A percentile compares a stretch with the other conserved stretches of the same genome.
phyloP scores from a whole-genome alignment of 1,140 invertebrate genomes.

The Homarus americanus region DNA sequence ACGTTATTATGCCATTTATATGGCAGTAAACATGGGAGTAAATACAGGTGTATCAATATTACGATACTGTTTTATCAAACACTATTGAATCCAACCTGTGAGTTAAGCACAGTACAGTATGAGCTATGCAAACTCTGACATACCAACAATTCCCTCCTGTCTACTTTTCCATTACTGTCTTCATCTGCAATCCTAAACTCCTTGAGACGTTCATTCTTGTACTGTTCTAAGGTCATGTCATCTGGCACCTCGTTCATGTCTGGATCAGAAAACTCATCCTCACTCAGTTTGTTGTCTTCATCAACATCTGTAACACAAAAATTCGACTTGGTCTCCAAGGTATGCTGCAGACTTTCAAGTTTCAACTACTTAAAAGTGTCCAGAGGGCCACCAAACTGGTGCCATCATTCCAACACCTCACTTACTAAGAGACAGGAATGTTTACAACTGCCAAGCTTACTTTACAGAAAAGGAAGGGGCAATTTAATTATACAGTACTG shows the following conservation, averaged over 20 bases:
- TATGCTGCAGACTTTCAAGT: too few relatives aligned
- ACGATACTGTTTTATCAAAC: too few relatives aligned
- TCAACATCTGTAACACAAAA: conserved; percentile 45
- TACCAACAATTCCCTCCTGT: conserved; percentile 56
- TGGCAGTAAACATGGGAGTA: neutral
- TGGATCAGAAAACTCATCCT: conserved; percentile 55
- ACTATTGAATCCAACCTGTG: too few relatives aligned
- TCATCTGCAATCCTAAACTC: conserved; percentile 57
- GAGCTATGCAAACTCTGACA: neutral
- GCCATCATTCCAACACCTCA: too few relatives aligned
- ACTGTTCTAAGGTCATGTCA: conserved; percentile 38
- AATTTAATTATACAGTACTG: too few relatives aligned
- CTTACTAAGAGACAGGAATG: too few relatives aligned
- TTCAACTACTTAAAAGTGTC: too few relatives aligned
- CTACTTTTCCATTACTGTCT: conserved; percentile 47
- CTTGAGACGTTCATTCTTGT: conserved; percentile 42
- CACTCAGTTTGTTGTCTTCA: conserved; percentile 39
- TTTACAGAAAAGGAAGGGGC: too few relatives aligned
- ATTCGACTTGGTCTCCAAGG: too few relatives aligned
- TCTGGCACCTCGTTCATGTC: conserved; percentile 58
- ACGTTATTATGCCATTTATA: neutral
- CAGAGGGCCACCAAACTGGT: too few relatives aligned
- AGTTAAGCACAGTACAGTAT: neutral
- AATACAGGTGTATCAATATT: too few relatives aligned
- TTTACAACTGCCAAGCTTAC: too few relatives aligned